phyloP scores from a whole-genome alignment of 2,797 vertebrate species.

The Sebastolobus altivelis region DNA sequence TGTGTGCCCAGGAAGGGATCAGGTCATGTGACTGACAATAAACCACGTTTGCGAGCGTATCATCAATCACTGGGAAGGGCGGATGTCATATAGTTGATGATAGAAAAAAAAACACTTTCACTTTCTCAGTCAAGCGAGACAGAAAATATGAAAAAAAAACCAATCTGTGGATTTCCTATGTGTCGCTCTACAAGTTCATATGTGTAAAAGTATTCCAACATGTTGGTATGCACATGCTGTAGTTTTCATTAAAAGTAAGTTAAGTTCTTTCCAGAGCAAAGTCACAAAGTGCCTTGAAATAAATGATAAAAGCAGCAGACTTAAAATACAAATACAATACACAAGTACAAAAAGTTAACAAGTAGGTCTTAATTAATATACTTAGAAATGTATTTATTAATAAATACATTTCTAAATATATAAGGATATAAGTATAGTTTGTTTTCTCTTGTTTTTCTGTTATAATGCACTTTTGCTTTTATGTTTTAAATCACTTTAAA shows the following conservation, averaged over 20 bases:
- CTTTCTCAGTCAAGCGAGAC: conserved; percentile 41
- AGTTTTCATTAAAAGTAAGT: background rate
- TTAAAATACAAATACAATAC: background rate
- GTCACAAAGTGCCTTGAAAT: background rate
- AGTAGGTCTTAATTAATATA: background rate
- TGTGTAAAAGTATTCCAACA: background rate
- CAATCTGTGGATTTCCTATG: background rate
- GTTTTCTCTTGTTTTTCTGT: background rate
- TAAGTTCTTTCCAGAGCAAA: background rate
- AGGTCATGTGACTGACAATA: conserved; percentile 7
- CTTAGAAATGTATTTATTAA: background rate
- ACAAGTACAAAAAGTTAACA: background rate
- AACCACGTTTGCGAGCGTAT: background rate
- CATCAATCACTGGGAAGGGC: background rate
- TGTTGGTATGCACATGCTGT: background rate
- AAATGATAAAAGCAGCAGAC: background rate
- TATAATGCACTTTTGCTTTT: background rate
- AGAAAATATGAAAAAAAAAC: background rate
- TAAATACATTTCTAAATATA: background rate
- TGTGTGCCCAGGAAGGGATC: background rate
- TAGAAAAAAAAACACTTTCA: conserved; percentile 33
- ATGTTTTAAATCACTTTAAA: background rate
- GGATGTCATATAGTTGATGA: background rate
- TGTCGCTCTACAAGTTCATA: background rate
- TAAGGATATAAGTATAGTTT: background rate